A percentile compares a stretch with the other conserved stretches of the same genome.
Conservation (phyloP, 35 echinoderm and acorn worm genomes). For the Heliocidaris tuberculata region DNA sequence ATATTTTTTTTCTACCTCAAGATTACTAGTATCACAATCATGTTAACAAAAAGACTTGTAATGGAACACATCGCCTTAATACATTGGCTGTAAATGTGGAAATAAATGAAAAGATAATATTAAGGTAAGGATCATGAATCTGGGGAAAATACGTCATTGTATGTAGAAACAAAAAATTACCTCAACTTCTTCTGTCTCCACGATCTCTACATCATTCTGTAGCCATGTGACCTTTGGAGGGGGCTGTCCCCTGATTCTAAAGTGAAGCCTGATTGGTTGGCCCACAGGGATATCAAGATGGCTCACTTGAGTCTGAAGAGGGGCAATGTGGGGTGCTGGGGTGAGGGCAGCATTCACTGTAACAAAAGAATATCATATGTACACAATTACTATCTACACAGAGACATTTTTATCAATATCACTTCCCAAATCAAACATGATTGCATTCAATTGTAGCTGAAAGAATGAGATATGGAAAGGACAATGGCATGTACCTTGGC, state of each 20-base stretch:
- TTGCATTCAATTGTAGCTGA: not conserved
- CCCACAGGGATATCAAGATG: constrained; percentile 67
- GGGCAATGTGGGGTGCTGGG: constrained; percentile 58
- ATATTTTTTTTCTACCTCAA: no score
- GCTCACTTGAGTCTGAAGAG: constrained; percentile 19
- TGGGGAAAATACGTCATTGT: no score
- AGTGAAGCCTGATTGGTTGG: constrained; percentile 68
- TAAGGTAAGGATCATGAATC: not conserved
- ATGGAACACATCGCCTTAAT: no score
- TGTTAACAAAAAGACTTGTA: no score
- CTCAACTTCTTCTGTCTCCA: constrained; percentile 74
- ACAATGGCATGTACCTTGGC: no score
- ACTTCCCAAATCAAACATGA: not conserved
- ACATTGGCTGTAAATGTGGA: not conserved
- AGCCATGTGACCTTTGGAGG: constrained; percentile 77
- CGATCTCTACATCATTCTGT: constrained; percentile 71
- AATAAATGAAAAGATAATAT: not conserved
- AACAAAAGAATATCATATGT: not conserved
- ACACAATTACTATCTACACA: not conserved
- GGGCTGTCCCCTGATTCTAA: constrained; percentile 71
- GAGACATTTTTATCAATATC: not conserved
- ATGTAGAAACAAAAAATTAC: constrained; percentile 27
- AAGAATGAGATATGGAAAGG: no score
- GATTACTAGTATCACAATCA: no score
- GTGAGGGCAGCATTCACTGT: constrained; percentile 39